Percentiles rank a stretch among this genome's conserved stretches.
Conservation (phyloP, 2,797 vertebrate genomes). For the Dryobates pubescens region DNA sequence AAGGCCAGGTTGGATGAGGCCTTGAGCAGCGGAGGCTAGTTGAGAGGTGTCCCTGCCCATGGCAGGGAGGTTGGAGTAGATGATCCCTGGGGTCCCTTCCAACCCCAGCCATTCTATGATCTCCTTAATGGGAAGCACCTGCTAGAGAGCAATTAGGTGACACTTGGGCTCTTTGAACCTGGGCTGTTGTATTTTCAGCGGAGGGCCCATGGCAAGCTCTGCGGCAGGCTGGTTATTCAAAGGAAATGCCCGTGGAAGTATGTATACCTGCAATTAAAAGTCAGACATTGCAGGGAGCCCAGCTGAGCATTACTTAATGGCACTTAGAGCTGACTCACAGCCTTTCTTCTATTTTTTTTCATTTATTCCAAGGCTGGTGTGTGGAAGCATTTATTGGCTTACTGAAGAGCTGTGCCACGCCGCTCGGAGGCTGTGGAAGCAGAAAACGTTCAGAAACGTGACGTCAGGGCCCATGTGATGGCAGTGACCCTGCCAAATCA, state of each 20-base stretch:
- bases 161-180: neutral
- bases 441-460: neutral
- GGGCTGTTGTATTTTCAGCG: fast-evolving
- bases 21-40: too few relatives aligned
- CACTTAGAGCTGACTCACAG: neutral
- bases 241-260: neutral
- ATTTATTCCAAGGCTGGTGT: neutral
- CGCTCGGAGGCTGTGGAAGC: neutral
- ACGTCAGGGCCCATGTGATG: neutral
- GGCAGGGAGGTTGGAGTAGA: too few relatives aligned
- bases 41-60: too few relatives aligned
- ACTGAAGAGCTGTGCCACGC: neutral
- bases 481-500: neutral
- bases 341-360: neutral
- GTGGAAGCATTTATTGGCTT: conserved; percentile 31
- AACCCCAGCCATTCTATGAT: too few relatives aligned
- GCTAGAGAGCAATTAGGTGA: neutral
- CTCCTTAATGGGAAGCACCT: neutral
- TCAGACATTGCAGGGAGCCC: neutral
- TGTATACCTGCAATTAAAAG: neutral
- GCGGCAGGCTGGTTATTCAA: neutral
- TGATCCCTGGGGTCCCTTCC: too few relatives aligned
- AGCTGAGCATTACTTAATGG: conserved; percentile 47
- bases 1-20: too few relatives aligned
- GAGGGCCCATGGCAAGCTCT: neutral